Base-by-base conservation (phyloP, 2,888 invertebrate genomes). In the Clanis bilineata region DNA sequence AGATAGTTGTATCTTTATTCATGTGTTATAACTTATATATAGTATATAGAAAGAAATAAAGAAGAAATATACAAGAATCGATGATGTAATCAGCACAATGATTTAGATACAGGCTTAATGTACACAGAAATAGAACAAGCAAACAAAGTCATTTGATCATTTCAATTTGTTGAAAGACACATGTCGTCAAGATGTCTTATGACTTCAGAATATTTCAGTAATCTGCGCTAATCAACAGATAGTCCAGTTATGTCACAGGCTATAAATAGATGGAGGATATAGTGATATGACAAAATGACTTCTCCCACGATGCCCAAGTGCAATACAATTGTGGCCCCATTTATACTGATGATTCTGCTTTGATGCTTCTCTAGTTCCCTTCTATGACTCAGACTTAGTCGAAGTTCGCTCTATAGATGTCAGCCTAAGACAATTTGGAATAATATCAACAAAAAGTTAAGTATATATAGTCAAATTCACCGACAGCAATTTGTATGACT, bases 261-360 rank as follows among this genome's bases (percentile, higher is more conserved):
- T 76, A 74, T 68, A 76, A 79, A 81, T 80, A 80, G 71, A 62
- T 2, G 57, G 63, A 79, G 77, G 79, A 83, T 74, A 69, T 67
- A 12, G 69, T 72, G 62, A 66, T 62, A 67, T 67, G 62, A 59
- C 51, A 21, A 58, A 60, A 63, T 61, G 62, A 60, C 79, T 18
- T 51, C 51, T 54, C 61, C 79, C 74, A 76, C 80, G 62, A 71
- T 62, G 57, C 60, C 64, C 44, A 59, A 56, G 25, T 54, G 55
- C 72, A 36, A 54, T 36, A 10, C 73, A 76, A 81, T 81, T 80
- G 70, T 55, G 59, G 61, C 43, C 61, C 44, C 64, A 43, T 58
- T 60, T 18, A 1, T 28, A 21, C 21, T 51, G 39, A 51, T 32
- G 25, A 1, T 41, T 15, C 10, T 0, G 10, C 9, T 23, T 38